Evolutionary conservation across 2,113 vertebrate species (phyloP), one percentile per base, ranked within the genome.

Genomic region (Strix aluco): DNA sequence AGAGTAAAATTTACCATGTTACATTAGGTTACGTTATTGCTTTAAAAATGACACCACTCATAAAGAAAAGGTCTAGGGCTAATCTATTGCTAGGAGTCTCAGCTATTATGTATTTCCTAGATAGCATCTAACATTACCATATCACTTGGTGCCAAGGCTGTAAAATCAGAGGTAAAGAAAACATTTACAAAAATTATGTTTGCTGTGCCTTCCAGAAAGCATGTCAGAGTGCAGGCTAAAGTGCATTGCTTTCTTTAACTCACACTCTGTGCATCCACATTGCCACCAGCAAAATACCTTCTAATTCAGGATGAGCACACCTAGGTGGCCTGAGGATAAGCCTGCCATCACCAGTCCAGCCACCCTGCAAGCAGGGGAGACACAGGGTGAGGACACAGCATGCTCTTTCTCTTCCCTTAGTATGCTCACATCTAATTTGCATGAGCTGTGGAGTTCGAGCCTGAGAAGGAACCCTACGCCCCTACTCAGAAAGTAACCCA

Each of bases 231-330:
- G 2, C 27, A 62, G 46, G 11, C 32, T 32, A 13, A 58, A 52
- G 7, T 14, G 20, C 21, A 40, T 74, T 0, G 0, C 27, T 19
- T 44, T 54, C 27, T 59, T 19, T 69, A 26, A 34, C 13, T 34
- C 0, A 0, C 32, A 7, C 29, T 40, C 38, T 6, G 18, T 13
- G 36, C 10, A 32, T 5, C 13, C 34, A 42, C 9, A 3, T 3
- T 18, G 16, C 4, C 40, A 77, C 9, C 36, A 49, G 71, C 40
- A 72, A 59, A 69, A 23, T 1, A 20, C 3, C 52, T 40, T 49
- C 49, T 44, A 29, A 13, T 9, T 23, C n/a, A n/a, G 66, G 47
- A 54, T 0, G 2, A 57, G 52, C 25, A 3, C 0, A 3, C 15
- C n/a, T 5, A 4, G 20, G 17, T 19, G n/a, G 44, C 27, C 32